Evolutionary conservation across 2,888 invertebrate genomes (phyloP).

Genomic region (Psococerastis gibbosa): DNA sequence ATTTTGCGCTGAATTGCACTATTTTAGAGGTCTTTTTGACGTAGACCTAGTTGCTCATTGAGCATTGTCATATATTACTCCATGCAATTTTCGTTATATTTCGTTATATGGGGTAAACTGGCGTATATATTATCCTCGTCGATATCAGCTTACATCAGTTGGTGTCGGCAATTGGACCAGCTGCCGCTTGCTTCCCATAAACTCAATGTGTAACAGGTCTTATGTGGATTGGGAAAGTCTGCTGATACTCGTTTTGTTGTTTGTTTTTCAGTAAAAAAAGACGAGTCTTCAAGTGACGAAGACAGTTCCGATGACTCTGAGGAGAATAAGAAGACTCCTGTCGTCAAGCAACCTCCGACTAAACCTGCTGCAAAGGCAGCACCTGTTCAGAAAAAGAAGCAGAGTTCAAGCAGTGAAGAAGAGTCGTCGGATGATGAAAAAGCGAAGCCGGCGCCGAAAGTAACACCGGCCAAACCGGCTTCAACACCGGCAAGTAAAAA

Average conservation of each 20-base stretch:
- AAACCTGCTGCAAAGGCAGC: slow-evolving; percentile 2
- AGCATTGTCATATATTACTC: too few species aligned
- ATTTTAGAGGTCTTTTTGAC: too few species aligned
- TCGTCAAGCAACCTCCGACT: not conserved
- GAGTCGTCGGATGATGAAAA: not conserved
- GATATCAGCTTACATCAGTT: too few species aligned
- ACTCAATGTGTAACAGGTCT: too few species aligned
- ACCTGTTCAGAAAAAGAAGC: not conserved
- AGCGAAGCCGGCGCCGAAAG: not conserved
- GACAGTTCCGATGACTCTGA: not conserved
- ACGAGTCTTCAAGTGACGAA: slow-evolving; percentile 1
- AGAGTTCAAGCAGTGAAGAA: not conserved
- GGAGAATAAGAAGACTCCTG: not conserved
- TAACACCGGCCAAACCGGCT: not conserved
- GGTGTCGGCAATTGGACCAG: too few species aligned
- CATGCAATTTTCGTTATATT: too few species aligned
- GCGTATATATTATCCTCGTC: too few species aligned
- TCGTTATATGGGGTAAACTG: too few species aligned
- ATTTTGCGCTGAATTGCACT: too few species aligned
- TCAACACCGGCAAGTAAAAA: not conserved
- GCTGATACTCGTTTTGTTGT: not conserved
- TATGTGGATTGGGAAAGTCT: too few species aligned
- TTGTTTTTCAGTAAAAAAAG: not conserved
- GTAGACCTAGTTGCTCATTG: too few species aligned
- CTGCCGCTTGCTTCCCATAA: too few species aligned